Percentiles rank a stretch among this genome's conserved stretches.
Conservation (phyloP, 64 coral and sea anemone genomes). For the Pocillopora damicornis region DNA sequence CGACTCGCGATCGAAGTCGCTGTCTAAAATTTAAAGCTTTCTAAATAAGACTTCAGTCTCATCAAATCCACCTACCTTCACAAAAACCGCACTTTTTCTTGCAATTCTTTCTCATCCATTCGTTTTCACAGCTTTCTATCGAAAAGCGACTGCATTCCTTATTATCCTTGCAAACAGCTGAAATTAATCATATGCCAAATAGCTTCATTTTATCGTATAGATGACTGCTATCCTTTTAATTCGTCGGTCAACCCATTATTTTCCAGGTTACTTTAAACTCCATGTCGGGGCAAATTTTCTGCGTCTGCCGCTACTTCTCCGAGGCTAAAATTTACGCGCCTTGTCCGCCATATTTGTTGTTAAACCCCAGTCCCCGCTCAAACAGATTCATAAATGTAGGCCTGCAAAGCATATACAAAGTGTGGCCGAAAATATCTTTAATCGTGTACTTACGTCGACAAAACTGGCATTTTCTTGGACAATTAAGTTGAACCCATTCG, state of each 20-base stretch:
- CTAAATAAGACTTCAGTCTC: background rate
- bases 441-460: constrained; percentile 78
- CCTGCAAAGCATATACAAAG: background rate
- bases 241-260: background rate
- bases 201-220: too few relatives aligned
- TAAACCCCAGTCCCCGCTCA: background rate
- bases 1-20: background rate
- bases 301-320: background rate
- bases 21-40: background rate
- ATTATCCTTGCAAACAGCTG: constrained; percentile 83
- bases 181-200: background rate
- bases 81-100: constrained; percentile 81
- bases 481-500: constrained; percentile 71
- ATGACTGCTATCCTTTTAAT: background rate
- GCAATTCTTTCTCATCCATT: constrained; percentile 90
- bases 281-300: background rate
- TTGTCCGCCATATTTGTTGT: constrained; percentile 36
- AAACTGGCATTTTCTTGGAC: constrained; percentile 72
- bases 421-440: background rate
- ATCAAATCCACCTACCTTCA: constrained; percentile 57
- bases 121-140: constrained; percentile 68
- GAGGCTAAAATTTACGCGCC: background rate
- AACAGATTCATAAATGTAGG: background rate
- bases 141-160: constrained; percentile 67
- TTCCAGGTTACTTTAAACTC: background rate